Conservation (phyloP, 2,113 vertebrate genomes). For the Hylia prasina region DNA sequence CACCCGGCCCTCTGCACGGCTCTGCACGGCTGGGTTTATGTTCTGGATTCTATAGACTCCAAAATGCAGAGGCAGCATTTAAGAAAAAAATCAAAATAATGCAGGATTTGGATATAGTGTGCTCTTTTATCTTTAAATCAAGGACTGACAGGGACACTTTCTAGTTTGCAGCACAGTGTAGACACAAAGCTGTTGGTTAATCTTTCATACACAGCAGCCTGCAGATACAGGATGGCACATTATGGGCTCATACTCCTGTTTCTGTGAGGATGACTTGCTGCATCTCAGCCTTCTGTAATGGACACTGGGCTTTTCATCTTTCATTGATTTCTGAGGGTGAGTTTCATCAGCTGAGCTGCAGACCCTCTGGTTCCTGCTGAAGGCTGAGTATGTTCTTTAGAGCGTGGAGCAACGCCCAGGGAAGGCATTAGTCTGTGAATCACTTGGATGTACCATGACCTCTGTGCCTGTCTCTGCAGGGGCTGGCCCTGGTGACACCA, state of each 20-base stretch:
- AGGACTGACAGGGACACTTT: neutral
- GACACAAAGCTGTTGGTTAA: neutral
- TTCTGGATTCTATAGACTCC: neutral
- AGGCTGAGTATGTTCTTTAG: neutral
- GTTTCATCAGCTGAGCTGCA: neutral
- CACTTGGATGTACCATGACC: neutral
- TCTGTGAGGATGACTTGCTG: neutral
- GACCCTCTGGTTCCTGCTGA: neutral
- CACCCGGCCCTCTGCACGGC: accelerated
- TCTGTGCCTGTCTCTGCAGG: neutral
- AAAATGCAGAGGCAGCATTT: neutral
- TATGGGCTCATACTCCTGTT: accelerated
- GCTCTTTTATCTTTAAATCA: neutral
- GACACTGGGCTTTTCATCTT: neutral
- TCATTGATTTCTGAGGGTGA: neutral
- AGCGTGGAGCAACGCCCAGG: neutral
- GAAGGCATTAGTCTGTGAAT: neutral
- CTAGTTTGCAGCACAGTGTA: neutral
- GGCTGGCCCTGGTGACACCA: neutral
- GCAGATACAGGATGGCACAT: neutral
- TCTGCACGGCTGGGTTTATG: neutral
- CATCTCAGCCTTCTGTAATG: neutral
- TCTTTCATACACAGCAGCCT: neutral
- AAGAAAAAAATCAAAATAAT: neutral
- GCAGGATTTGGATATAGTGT: neutral